phyloP scores from a whole-genome alignment of 2,888 invertebrate species.

The Aphodius granarius region DNA sequence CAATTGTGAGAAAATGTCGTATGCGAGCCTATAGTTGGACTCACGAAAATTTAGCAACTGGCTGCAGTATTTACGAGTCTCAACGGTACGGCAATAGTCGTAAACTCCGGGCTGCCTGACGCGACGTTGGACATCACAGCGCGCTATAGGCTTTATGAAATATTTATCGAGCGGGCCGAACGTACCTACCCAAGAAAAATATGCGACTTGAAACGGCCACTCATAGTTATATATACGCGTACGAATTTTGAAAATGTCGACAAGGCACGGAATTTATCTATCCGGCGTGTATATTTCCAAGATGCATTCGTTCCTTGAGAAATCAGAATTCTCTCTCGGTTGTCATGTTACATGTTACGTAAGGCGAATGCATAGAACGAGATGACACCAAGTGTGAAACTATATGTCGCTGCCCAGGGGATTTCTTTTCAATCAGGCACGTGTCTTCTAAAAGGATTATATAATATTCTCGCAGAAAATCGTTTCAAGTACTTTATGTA shows the following conservation, averaged over 20 bases:
- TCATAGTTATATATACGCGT: no score
- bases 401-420: neutral
- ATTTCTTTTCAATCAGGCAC: neutral
- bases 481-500: no score
- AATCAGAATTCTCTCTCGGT: neutral
- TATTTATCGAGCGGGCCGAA: neutral
- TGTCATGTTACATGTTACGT: neutral
- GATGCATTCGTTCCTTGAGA: neutral
- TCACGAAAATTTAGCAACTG: neutral
- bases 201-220: neutral
- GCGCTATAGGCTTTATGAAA: neutral
- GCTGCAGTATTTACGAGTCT: neutral
- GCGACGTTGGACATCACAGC: neutral
- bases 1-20: neutral
- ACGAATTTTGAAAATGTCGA: neutral
- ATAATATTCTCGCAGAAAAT: no score
- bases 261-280: neutral
- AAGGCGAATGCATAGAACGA: neutral
- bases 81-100: neutral
- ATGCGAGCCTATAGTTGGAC: neutral
- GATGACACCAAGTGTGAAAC: neutral
- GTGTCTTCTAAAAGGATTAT: no score
- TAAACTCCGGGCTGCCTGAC: neutral
- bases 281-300: neutral
- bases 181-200: neutral